Base-by-base conservation (phyloP, 2,797 vertebrate genomes). In the Podarcis lilfordi region DNA sequence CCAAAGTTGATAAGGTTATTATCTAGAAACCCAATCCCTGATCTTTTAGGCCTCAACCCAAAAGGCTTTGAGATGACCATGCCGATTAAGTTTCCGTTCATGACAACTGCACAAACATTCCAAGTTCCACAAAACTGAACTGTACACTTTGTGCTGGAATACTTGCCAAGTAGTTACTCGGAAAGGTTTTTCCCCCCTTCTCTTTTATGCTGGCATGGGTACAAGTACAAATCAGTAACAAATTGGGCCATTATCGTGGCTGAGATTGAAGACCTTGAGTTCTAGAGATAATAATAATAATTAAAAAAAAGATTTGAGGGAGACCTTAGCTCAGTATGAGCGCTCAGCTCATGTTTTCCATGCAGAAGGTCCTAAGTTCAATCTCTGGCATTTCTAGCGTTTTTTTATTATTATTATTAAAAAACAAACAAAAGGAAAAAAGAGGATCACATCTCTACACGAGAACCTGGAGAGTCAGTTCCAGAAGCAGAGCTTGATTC, bases 161-260 rank as follows among this genome's bases (percentile, higher is more conserved):
- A 86, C 29, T 29, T 93, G 90, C 86, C 93, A 95, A 91, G 91
- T 82, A 13, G 68, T 85, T 87, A 76, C n/a, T 32, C 27, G 81
- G 25, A 59, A 76, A 25, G 45, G 35, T 83, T 21, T 43, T 9
- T 9, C 1, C 43, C 43, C 43, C 43, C 43, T 43, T 86, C 37
- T 25, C 74, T 89, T 87, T 94, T 91, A 83, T 19, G 32, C 86
- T 92, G 91, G 88, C 89, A 88, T 92, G 93, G 89, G 88, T 50
- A 37, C 25, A 87, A 91, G 84, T 6, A 78, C 88, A 94, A 92
- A 87, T 86, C 89, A 92, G 91, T 92, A 91, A 72, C 82, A 88
- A 92, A 95, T 94, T 92, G 86, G 81, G 86, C 74, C 21, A 88
- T 80, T 91, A 82, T 83, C 84, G 25, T 87, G 81, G 76, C 50